phyloP scores from a whole-genome alignment of 92 coral and sea anemone genomes.

The Phenganax stokvisi region DNA sequence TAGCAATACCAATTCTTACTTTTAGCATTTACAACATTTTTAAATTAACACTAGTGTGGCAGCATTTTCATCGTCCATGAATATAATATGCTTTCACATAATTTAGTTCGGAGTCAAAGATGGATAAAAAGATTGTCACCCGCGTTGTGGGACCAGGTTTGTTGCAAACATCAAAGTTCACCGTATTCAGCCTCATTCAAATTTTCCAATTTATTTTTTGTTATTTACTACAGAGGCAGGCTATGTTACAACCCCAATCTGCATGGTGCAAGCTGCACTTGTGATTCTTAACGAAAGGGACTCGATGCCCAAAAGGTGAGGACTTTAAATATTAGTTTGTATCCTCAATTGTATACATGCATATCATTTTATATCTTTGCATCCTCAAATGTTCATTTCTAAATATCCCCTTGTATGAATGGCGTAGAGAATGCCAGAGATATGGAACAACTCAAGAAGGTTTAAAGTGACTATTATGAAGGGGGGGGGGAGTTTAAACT shows the following conservation, averaged over 20 bases:
- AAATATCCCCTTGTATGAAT: too few species aligned
- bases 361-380: too few species aligned
- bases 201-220: not conserved
- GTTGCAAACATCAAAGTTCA: not conserved
- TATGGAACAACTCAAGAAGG: too few species aligned
- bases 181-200: not conserved
- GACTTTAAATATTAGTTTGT: not conserved
- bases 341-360: not conserved
- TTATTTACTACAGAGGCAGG: constrained; percentile 61
- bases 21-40: not conserved
- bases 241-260: constrained; percentile 87
- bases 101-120: constrained; percentile 44
- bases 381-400: too few species aligned
- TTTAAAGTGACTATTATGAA: too few species aligned
- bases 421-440: too few species aligned
- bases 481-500: too few species aligned
- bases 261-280: constrained; percentile 98
- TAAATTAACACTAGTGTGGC: not conserved
- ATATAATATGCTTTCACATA: not conserved
- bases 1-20: not conserved
- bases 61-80: not conserved
- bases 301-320: constrained; percentile 79
- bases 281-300: constrained; percentile 71
- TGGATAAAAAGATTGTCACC: constrained; percentile 71
- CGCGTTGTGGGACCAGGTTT: constrained; percentile 86